Conservation (phyloP, 2,888 invertebrate genomes). For the Pyralis farinalis region DNA sequence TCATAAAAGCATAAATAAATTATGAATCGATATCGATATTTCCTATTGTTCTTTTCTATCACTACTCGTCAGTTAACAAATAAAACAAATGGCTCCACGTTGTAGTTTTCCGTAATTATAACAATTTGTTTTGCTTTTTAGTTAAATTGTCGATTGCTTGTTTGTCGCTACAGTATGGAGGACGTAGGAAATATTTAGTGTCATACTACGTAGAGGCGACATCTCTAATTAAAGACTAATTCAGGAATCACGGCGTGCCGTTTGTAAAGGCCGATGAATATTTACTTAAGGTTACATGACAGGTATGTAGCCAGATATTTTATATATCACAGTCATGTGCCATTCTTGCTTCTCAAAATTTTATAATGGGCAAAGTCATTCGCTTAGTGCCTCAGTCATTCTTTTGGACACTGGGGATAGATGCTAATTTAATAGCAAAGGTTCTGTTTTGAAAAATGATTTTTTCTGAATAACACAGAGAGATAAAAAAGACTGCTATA, state of each 20-base stretch:
- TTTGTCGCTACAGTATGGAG: background rate
- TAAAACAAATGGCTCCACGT: background rate
- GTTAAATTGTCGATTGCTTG: background rate
- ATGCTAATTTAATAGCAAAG: too few species aligned
- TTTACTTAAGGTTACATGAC: background rate
- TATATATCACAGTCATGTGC: background rate
- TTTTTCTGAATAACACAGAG: too few species aligned
- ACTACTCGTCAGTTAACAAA: background rate
- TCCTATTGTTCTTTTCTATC: too few species aligned
- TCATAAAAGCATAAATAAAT: too few species aligned
- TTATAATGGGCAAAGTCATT: too few species aligned
- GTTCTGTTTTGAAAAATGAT: too few species aligned
- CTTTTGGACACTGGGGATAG: too few species aligned
- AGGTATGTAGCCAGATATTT: background rate
- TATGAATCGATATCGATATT: too few species aligned
- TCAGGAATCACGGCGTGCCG: constrained; percentile 46
- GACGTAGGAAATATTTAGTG: constrained; percentile 17
- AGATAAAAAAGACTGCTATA: too few species aligned
- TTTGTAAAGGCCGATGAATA: constrained; percentile 30
- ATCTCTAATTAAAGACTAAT: constrained; percentile 60
- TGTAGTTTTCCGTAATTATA: background rate
- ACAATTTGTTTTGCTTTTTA: background rate
- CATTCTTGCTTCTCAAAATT: too few species aligned
- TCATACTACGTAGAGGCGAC: constrained; percentile 26
- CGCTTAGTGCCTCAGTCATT: too few species aligned